Base-by-base conservation (phyloP, 2,888 invertebrate species). In the Papilio elwesi region DNA sequence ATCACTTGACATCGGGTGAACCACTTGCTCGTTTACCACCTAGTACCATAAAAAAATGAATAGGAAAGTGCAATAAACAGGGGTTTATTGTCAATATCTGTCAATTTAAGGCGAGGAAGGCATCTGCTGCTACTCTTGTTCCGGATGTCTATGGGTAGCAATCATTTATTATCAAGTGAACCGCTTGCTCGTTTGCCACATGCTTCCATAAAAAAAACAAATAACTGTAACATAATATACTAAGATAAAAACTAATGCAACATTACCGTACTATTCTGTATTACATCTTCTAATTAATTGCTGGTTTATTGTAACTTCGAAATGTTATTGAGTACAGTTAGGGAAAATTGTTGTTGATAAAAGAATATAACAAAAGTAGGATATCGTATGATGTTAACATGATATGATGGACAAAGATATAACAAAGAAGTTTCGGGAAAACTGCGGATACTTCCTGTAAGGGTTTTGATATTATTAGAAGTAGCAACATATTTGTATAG, bases 221-320 rank as follows among this genome's bases (percentile, higher is more conserved):
- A 4, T 26, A 26, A 26, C 26, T 26, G 26, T 26, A 26, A 26
- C 26, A 26, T 2, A 26, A 38, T 38, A 38, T 36, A 57, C 26
- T 26, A 2, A 26, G 2, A 26, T 26, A 26, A 26, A 26, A 26
- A 26, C 26, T 2, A 26, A 55, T 12, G 6, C 59, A 9, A 26
- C 6, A 55, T 26, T 26, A 55, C 9, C 55, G 38, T 52, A 63
- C 15, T n/a, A 53, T 63, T 38, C 47, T 5, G 15, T 63, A 69
- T n/a, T n/a, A n/a, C n/a, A n/a, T 13, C 53, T 16, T 36, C 10
- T 15, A 55, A 64, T 64, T 70, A 63, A 53, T 55, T 36, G 26
- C 4, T 13, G 48, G 47, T 47, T 55, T 55, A 16, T 67, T 26
- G 4, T 48, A 47, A 70, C 64, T 64, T 70, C 36, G n/a, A 8